Evolutionary conservation across 1,140 invertebrate species (phyloP).

Genomic region (Bombyx mandarina): DNA sequence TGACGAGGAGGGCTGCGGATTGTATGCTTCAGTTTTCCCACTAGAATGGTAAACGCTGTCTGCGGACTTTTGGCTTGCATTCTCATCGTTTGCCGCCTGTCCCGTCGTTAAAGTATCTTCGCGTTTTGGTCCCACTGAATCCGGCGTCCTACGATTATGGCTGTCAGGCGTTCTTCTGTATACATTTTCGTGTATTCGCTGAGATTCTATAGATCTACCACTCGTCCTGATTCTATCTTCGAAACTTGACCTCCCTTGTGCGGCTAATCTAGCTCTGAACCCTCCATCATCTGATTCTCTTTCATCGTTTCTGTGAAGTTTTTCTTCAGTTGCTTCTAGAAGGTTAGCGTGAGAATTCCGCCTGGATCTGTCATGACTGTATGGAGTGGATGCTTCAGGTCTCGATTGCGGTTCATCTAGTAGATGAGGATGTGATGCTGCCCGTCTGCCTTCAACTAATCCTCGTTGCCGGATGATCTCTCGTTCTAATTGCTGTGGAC

Average conservation of each 20-base stretch:
- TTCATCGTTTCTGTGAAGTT: slow-evolving; percentile 46
- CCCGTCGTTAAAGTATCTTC: slow-evolving; percentile 35
- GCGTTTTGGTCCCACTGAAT: slow-evolving; percentile 46
- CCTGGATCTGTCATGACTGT: slow-evolving; percentile 55
- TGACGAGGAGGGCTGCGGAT: slow-evolving; percentile 53
- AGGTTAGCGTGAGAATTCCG: slow-evolving; percentile 73
- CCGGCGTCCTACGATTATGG: slow-evolving; percentile 40
- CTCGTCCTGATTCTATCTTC: slow-evolving; percentile 59
- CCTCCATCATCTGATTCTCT: slow-evolving; percentile 74
- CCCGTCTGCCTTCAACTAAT: slow-evolving; percentile 69
- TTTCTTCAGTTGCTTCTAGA: slow-evolving; percentile 58
- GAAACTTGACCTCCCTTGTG: slow-evolving; percentile 58
- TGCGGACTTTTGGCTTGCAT: slow-evolving; percentile 57
- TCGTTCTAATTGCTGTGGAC: slow-evolving; percentile 73
- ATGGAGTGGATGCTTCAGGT: slow-evolving; percentile 42
- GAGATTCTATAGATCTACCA: slow-evolving; percentile 51
- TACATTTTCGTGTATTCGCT: slow-evolving; percentile 35
- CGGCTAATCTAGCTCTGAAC: slow-evolving; percentile 59
- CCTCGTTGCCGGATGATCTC: slow-evolving; percentile 70
- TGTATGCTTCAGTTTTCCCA: slow-evolving; percentile 47
- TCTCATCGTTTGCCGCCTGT: slow-evolving; percentile 52
- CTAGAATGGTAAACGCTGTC: slow-evolving; percentile 60
- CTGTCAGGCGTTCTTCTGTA: slow-evolving; percentile 54
- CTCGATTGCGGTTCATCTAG: slow-evolving; percentile 70
- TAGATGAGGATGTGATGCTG: slow-evolving; percentile 77